Percentiles rank a stretch among this genome's conserved stretches.
phyloP scores from a whole-genome alignment of 2,888 invertebrate genomes.

The Lithophane leautieri region DNA sequence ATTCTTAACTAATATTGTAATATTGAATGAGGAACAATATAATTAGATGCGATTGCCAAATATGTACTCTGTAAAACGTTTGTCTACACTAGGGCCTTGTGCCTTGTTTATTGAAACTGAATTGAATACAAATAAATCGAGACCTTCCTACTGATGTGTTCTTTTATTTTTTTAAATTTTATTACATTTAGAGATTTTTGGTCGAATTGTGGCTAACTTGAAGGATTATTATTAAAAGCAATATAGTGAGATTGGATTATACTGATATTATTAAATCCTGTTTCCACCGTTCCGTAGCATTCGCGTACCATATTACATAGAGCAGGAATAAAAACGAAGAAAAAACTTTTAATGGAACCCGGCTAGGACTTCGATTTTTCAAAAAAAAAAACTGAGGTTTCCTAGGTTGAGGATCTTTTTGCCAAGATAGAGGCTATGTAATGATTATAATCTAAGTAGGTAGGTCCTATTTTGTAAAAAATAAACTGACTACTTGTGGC shows the following conservation, averaged over 20 bases:
- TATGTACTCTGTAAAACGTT: slow-evolving; percentile 54
- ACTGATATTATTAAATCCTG: not conserved
- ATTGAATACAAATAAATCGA: slow-evolving; percentile 62
- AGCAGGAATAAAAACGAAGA: not conserved
- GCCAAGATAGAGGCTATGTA: too few species aligned
- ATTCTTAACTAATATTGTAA: slow-evolving; percentile 54
- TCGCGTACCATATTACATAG: too few species aligned
- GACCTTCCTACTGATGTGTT: slow-evolving; percentile 2
- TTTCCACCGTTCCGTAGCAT: not conserved
- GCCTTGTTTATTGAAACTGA: slow-evolving; percentile 37
- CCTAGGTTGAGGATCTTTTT: not conserved
- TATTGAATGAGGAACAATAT: slow-evolving; percentile 58
- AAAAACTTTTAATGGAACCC: not conserved
- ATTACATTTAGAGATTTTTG: not conserved
- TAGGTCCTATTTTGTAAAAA: not conserved
- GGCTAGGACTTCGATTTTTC: not conserved
- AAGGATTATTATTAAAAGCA: not conserved
- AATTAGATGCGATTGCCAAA: slow-evolving; percentile 64
- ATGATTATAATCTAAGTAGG: not conserved
- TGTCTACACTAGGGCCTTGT: slow-evolving; percentile 51
- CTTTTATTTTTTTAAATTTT: not conserved
- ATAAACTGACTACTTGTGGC: not conserved
- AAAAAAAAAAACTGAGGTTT: too few species aligned
- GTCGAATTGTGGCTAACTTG: not conserved
- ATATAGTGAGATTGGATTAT: not conserved